Evolutionary conservation across 1,140 invertebrate genomes (phyloP).

Genomic region (Cecropterus lyciades): DNA sequence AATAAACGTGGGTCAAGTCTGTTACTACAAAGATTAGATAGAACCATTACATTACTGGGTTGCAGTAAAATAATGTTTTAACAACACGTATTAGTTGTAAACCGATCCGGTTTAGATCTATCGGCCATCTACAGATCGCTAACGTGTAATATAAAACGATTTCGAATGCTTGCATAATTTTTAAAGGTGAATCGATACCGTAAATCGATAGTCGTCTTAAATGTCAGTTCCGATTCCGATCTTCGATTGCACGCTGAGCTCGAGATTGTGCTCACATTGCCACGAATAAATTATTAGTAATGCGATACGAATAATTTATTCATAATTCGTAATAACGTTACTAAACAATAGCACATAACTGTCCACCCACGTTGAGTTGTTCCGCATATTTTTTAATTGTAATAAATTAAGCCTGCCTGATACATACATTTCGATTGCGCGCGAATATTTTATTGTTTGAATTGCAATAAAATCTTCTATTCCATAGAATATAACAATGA

Average conservation of each 20-base stretch:
- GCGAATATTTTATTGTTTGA: constrained; percentile 5
- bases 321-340: constrained; percentile 31
- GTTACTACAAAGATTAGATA: too few relatives aligned
- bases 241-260: constrained; percentile 41
- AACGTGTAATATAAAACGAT: constrained; percentile 30
- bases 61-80: neutral
- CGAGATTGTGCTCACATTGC: constrained; percentile 44
- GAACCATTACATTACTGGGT: too few relatives aligned
- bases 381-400: constrained; percentile 34
- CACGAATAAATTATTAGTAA: constrained; percentile 36
- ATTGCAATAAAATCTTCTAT: neutral
- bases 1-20: too few relatives aligned
- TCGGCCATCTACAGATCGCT: constrained; percentile 24
- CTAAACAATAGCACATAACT: constrained; percentile 35
- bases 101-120: constrained; percentile 19
- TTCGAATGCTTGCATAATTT: constrained; percentile 33
- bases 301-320: constrained; percentile 36
- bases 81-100: constrained; percentile 12
- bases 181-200: constrained; percentile 44
- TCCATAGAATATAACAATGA: too few relatives aligned
- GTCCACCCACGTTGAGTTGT: constrained; percentile 29
- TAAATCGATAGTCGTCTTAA: constrained; percentile 46
- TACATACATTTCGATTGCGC: constrained; percentile 7
- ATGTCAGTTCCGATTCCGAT: constrained; percentile 42
- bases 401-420: constrained; percentile 13